Evolutionary conservation across 2,888 invertebrate genomes (phyloP).

Genomic region (Xestia xanthographa): DNA sequence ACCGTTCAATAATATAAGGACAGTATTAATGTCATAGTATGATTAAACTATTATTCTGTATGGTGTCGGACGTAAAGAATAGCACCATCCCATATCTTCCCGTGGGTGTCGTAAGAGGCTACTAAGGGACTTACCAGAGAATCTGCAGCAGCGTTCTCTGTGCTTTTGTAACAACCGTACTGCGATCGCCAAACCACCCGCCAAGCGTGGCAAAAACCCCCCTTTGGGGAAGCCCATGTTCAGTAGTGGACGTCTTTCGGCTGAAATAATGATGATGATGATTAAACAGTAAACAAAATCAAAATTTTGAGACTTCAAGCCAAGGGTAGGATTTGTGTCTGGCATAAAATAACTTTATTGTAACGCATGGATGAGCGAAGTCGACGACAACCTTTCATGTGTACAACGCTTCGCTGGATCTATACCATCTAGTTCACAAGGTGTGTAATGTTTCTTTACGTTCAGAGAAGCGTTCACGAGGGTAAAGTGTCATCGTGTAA

Average conservation of each 20-base stretch:
- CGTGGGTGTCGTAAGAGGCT: too few species aligned
- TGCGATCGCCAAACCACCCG: too few species aligned
- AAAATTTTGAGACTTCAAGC: neutral
- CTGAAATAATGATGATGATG: too few species aligned
- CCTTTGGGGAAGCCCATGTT: too few species aligned
- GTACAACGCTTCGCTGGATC: slow-evolving; percentile 31
- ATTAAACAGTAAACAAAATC: neutral
- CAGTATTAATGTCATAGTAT: neutral
- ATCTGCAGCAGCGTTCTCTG: too few species aligned
- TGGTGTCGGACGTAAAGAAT: too few species aligned
- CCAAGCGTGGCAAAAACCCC: too few species aligned
- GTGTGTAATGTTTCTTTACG: slow-evolving; percentile 22
- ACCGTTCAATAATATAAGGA: neutral
- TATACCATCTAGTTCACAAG: slow-evolving; percentile 30
- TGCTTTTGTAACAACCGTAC: too few species aligned
- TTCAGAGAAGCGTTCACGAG: slow-evolving; percentile 39
- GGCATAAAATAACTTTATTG: slow-evolving; percentile 28
- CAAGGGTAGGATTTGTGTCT: neutral
- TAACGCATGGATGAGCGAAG: slow-evolving; percentile 28
- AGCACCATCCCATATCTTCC: too few species aligned
- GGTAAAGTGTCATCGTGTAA: slow-evolving; percentile 1
- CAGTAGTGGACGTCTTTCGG: too few species aligned
- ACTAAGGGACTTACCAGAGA: too few species aligned
- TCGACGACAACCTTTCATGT: slow-evolving; percentile 35
- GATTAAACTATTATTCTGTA: too few species aligned